Evolutionary conservation across 2,888 invertebrate genomes (phyloP), one percentile per base, ranked within the genome.

Genomic region (Phytoseiulus persimilis): DNA sequence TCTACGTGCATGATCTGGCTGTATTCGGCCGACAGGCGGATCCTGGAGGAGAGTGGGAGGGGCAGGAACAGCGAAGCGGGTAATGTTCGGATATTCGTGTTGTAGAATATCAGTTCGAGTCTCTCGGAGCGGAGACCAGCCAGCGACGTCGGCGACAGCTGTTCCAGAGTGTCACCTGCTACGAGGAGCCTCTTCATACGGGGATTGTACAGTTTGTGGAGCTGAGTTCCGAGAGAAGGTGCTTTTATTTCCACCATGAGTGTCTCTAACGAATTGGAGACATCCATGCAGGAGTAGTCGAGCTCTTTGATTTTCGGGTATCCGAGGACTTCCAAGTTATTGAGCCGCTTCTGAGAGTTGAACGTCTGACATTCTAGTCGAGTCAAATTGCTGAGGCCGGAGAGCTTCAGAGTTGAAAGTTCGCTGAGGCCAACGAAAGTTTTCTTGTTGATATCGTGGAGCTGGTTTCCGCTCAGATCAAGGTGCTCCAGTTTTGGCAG

Each of bases 231-330:
- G 90, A 96, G 95, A 6, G 94, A 94, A 0, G 95, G 94, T 91
- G 97, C 97, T 92, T 97, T 97, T 0, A 97, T 95, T 93, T 97
- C 97, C 90, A 97, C 95, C 91, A 96, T 96, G 23, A 97, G 93
- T 91, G 93, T 94, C 93, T 96, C 95, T 83, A 97, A 93, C 0
- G 90, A 89, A 31, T 95, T 95, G 0, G 95, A 94, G 91, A 97
- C 93, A 91, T 95, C 94, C 91, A 95, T 95, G n/a, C 97, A 93
- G 46, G 97, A 94, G 0, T 96, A 96, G 92, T 96, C 95, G n/a
- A 96, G 94, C 92, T 97, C 97, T 23, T 96, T 96, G 33, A 97
- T 92, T 91, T 95, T 94, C 0, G 96, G 96, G 92, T 95, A 95
- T 89, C 95, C 95, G 92, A 95, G 95, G 0, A 96, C 95, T 91